Conservation (phyloP, 1,140 invertebrate genomes). For the Melipona quadrifasciata region DNA sequence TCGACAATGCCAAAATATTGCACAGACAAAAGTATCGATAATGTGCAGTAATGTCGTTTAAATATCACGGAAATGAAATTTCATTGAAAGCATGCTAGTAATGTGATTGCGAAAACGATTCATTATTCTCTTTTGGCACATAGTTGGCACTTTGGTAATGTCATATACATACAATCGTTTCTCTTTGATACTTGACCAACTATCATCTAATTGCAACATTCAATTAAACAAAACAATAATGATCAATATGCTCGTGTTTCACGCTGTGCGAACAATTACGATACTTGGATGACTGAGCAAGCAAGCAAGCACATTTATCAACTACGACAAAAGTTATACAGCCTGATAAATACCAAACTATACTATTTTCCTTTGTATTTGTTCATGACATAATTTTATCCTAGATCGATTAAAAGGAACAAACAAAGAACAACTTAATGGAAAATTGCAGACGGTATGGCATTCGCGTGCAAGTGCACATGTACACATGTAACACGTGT, state of each 20-base stretch:
- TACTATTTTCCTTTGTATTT: background rate
- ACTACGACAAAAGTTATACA: background rate
- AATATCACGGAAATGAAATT: background rate
- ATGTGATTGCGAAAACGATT: background rate
- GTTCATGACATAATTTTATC: background rate
- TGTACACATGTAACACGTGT: no score
- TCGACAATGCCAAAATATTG: background rate
- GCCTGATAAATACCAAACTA: background rate
- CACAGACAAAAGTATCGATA: background rate
- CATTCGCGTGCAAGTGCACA: background rate
- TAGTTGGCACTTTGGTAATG: no score
- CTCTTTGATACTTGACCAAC: background rate
- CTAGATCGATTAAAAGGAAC: no score
- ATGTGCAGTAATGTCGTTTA: no score
- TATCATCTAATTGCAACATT: background rate
- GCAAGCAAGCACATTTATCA: no score
- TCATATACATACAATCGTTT: no score
- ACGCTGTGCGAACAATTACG: no score
- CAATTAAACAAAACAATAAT: background rate
- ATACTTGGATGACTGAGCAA: no score
- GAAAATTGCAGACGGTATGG: background rate
- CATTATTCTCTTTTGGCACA: background rate
- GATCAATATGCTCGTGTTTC: background rate
- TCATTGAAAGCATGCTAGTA: background rate
- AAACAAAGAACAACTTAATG: no score